A percentile compares a stretch with the other conserved stretches of the same genome.
Conservation (phyloP, 2,113 vertebrate genomes). For the Bos javanicus region DNA sequence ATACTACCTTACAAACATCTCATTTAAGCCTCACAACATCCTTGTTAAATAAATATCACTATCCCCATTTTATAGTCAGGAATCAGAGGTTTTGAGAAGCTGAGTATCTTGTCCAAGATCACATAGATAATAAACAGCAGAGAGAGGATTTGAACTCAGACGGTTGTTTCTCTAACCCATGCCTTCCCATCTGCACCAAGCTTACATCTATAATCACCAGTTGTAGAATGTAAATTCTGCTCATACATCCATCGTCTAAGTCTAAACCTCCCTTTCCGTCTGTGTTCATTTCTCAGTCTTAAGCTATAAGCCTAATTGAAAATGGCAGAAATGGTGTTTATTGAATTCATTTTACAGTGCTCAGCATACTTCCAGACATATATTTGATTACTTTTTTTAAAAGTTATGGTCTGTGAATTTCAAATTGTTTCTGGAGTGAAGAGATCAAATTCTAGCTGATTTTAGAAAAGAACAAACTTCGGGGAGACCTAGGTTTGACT, state of each 20-base stretch:
- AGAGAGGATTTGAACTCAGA: background rate
- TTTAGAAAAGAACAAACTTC: slow-evolving; percentile 33
- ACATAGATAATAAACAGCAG: background rate
- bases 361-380: background rate
- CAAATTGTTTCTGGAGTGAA: background rate
- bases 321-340: background rate
- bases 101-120: background rate
- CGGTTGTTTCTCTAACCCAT: background rate
- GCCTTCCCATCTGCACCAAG: background rate
- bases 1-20: background rate
- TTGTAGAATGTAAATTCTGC: background rate
- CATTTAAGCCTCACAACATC: background rate
- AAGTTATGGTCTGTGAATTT: slow-evolving; percentile 1
- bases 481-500: background rate
- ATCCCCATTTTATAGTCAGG: background rate
- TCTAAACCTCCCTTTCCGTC: background rate
- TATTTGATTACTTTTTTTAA: background rate
- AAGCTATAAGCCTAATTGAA: background rate
- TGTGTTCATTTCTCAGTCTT: background rate
- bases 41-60: background rate
- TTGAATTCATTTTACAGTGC: background rate
- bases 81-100: background rate
- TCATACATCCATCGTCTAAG: background rate
- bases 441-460: background rate
- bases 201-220: background rate